Evolutionary conservation across 2,113 vertebrate species (phyloP), one percentile per base, ranked within the genome.

Genomic region (Neotoma lepida): DNA sequence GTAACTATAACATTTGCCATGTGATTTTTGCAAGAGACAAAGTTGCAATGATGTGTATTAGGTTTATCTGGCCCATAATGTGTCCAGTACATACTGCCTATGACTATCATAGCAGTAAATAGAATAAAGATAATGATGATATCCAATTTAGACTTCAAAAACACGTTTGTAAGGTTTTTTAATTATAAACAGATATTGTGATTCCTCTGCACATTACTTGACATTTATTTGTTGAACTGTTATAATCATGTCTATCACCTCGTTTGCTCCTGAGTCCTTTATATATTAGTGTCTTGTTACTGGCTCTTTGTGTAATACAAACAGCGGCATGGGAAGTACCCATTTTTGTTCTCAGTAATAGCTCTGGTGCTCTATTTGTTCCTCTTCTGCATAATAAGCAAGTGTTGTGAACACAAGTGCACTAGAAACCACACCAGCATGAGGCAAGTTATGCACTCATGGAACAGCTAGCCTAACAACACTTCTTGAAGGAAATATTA

Each of bases 331-430:
- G 51, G 68, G 33, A 95, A 87, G 22, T 13, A 68, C 20, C 18
- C 35, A 66, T 73, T 90, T 44, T 49, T 13, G 76, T 39, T 58
- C 10, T 61, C 10, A 80, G 7, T 35, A 80, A 54, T 61, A 93
- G 58, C 9, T 63, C 10, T 22, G 54, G 56, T 56, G 44, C 49
- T 74, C 26, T 24, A 39, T 39, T 78, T 86, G 61, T 89, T 88
- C 91, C 54, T 88, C 74, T 70, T 46, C 92, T 94, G 44, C 39
- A 87, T 78, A 58, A 68, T 74, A 49, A 39, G 8, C 76, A 78
- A 80, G 9, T 35, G 61, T 90, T 39, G 2, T n/a, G 30, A 14
- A 94, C 28, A 39, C n/a, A 93, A 81, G 22, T 81, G 28, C 56
- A 58, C 24, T 56, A 63, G 64, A 89, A 88, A 82, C 22, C 35